Base-by-base conservation (phyloP, 2,888 invertebrate genomes). In the Tubulanus polymorphus region DNA sequence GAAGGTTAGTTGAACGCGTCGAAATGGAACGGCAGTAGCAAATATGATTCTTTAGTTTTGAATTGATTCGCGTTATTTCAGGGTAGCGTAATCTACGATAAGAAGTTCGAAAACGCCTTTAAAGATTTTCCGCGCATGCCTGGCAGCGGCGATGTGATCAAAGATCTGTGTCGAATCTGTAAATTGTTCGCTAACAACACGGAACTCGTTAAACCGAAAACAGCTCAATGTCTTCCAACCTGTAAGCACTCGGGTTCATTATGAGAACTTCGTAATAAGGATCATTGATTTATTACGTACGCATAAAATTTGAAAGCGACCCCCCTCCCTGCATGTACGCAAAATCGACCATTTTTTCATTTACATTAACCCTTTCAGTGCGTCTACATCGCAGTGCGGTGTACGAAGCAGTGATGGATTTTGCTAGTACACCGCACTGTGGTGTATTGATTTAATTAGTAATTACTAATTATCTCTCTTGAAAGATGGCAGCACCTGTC, bases 91-190 rank as follows among this genome's bases (percentile, higher is more conserved):
- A 59, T 67, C 5, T 73, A 69, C 65, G 70, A 73, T 55, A 25
- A 56, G 3, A 56, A 55, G 20, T 73, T 74, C 55, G 27, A 50
- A 2, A 18, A 55, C 15, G 32, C 48, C 23, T 55, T 57, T 35
- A 27, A 47, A 12, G n/a, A 37, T 12, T 26, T 32, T 37, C 27
- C 48, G n/a, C 26, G 35, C n/a, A 12, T 32, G 6, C 18, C 18
- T 41, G 23, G 51, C 28, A 50, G 60, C 23, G 58, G 54, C 1
- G 47, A 29, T 20, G 48, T 53, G 15, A n/a, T 73, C 10, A 47
- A 54, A 37, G 65, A 71, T 20, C 55, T 75, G 37, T 75, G 74
- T 55, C 52, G 28, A 1, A 48, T 74, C 5, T 75, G 74, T 59
- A 68, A 69, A 26, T 49, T 59, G 32, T 65, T 75, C 29, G 67